These are phyloP conservation scores for Leucopsar rothschildi DNA, from an alignment of 2,113 vertebrate species.

Conservation along the genomic window DNA sequence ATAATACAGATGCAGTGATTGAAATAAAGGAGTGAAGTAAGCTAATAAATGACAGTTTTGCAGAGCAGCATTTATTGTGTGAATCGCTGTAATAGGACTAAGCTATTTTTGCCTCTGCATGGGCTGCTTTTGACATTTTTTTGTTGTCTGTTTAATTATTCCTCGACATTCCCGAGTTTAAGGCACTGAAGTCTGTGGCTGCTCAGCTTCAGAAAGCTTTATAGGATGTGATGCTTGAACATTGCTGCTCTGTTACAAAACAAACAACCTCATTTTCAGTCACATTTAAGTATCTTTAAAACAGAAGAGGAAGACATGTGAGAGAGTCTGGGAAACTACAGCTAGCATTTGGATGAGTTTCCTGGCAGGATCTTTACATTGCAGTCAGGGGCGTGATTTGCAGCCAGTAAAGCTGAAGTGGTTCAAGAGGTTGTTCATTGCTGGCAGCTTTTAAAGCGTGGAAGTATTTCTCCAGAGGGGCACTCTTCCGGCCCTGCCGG, in stretches of 20 bases:
- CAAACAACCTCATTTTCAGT: background rate
- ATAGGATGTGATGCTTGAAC: background rate
- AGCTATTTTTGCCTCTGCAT: background rate
- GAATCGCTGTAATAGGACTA: background rate
- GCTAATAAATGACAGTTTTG: background rate
- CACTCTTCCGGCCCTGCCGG: accelerated
- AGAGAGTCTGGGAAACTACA: background rate
- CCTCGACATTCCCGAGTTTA: background rate
- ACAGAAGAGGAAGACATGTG: background rate
- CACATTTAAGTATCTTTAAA: background rate
- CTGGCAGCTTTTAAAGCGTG: background rate
- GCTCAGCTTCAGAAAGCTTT: background rate
- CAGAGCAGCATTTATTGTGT: background rate
- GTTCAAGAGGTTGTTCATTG: background rate
- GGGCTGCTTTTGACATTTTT: background rate
- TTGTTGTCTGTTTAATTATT: background rate
- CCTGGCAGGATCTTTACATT: background rate
- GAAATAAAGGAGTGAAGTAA: background rate
- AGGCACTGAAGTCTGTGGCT: background rate
- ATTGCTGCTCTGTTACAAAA: background rate
- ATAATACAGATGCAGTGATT: background rate
- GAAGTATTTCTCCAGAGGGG: background rate
- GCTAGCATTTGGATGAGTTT: background rate
- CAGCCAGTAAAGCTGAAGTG: background rate
- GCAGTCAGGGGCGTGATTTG: background rate